A percentile compares a stretch with the other conserved stretches of the same genome.
Evolutionary conservation across 2,797 vertebrate species (phyloP).

Genomic region (Poecilia velifera): DNA sequence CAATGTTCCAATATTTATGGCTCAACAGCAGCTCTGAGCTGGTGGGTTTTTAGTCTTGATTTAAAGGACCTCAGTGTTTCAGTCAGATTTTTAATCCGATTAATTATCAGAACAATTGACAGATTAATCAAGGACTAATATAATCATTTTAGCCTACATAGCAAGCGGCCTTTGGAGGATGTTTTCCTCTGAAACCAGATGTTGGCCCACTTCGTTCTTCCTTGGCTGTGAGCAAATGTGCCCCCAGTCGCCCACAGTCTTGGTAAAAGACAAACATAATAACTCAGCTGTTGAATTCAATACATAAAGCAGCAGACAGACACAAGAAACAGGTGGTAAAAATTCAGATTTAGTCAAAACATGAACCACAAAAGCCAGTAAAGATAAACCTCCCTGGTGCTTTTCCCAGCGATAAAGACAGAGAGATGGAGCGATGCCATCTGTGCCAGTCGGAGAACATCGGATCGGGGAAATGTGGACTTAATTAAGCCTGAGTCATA

Average conservation of each 20-base stretch:
- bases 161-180: slow-evolving; percentile 12
- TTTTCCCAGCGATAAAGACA: slow-evolving; percentile 45
- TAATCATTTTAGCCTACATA: neutral
- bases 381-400: slow-evolving; percentile 37
- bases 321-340: slow-evolving; percentile 28
- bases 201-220: slow-evolving; percentile 27
- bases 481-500: slow-evolving; percentile 82
- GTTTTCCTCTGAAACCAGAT: slow-evolving; percentile 32
- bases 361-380: slow-evolving; percentile 15
- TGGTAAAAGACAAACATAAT: slow-evolving; percentile 25
- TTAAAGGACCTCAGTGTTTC: too few relatives aligned
- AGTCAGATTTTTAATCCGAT: too few relatives aligned
- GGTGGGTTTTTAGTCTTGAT: too few relatives aligned
- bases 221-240: slow-evolving; percentile 27
- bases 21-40: too few relatives aligned
- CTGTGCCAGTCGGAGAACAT: slow-evolving; percentile 58
- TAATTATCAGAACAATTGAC: too few relatives aligned
- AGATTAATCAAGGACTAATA: too few relatives aligned
- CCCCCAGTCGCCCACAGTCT: slow-evolving; percentile 8
- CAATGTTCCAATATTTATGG: too few relatives aligned
- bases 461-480: slow-evolving; percentile 74
- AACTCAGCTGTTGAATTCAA: slow-evolving; percentile 5
- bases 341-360: slow-evolving; percentile 27
- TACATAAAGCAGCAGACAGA: slow-evolving; percentile 10
- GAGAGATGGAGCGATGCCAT: slow-evolving; percentile 42